A percentile compares a stretch with the other conserved stretches of the same genome.
These are phyloP conservation scores for Nesoenas mayeri DNA, from an alignment of 2,113 vertebrate species.

Conservation along the genomic window DNA sequence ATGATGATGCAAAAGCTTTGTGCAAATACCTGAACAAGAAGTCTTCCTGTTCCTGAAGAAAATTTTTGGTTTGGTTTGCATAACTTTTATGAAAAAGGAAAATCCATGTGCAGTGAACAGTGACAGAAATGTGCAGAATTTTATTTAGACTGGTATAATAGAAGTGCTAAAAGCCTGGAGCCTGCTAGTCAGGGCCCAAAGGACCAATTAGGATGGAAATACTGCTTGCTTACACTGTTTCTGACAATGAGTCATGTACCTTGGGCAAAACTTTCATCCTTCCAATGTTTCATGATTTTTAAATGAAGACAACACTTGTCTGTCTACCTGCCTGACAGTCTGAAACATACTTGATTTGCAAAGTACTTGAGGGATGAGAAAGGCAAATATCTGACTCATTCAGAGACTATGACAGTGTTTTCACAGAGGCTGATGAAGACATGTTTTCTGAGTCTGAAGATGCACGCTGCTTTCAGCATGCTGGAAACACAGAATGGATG, in stretches of 20 bases:
- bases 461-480: not conserved
- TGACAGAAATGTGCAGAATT: not conserved
- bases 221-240: not conserved
- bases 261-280: not conserved
- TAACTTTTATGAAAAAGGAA: not conserved
- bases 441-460: not conserved
- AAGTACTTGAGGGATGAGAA: not conserved
- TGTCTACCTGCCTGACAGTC: not conserved
- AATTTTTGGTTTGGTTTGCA: not conserved
- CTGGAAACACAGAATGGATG: not conserved
- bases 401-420: not conserved
- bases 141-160: not conserved
- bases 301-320: not conserved
- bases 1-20: not conserved
- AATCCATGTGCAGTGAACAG: not conserved
- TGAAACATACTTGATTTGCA: not conserved
- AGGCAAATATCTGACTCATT: not conserved
- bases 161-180: not conserved
- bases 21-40: not conserved
- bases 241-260: not conserved
- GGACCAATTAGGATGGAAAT: not conserved
- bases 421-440: not conserved
- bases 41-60: not conserved
- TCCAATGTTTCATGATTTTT: not conserved
- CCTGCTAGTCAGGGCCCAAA: not conserved